These are phyloP conservation scores for Porites divaricata DNA, from an alignment of 92 coral and sea anemone genomes.

Conservation along the genomic window DNA sequence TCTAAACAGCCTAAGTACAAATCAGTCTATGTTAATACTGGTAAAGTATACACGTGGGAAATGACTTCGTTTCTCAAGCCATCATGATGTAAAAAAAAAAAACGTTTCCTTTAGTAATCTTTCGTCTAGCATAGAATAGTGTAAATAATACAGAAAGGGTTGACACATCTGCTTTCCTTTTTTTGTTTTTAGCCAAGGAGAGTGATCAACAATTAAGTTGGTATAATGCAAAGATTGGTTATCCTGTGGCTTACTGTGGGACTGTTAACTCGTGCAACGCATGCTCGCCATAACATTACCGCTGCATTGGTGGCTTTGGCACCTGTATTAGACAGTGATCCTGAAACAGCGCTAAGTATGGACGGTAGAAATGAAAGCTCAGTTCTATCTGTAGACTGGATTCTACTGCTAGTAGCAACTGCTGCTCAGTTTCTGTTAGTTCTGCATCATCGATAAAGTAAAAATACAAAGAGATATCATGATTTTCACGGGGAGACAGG, in stretches of 20 bases:
- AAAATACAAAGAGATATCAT: background rate
- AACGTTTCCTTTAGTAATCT: too few species aligned
- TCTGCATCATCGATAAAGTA: conserved; percentile 13
- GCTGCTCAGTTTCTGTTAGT: conserved; percentile 14
- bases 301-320: conserved; percentile 98
- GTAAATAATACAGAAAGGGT: background rate
- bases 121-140: background rate
- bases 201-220: background rate
- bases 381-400: conserved; percentile 39
- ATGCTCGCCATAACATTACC: conserved; percentile 90
- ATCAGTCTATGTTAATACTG: too few species aligned
- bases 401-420: conserved; percentile 44
- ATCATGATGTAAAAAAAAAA: too few species aligned
- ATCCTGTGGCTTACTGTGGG: conserved; percentile 15
- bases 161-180: background rate
- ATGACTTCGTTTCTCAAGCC: too few species aligned
- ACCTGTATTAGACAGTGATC: conserved; percentile 84
- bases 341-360: conserved; percentile 63
- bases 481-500: background rate
- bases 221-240: conserved; percentile 12
- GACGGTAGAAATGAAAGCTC: conserved; percentile 53
- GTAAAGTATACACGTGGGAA: too few species aligned
- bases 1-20: too few species aligned
- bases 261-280: conserved; percentile 3
- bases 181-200: conserved; percentile 1